These are phyloP conservation scores for Antheraea yamamai DNA, from an alignment of 2,888 invertebrate genomes.

Conservation along the genomic window DNA sequence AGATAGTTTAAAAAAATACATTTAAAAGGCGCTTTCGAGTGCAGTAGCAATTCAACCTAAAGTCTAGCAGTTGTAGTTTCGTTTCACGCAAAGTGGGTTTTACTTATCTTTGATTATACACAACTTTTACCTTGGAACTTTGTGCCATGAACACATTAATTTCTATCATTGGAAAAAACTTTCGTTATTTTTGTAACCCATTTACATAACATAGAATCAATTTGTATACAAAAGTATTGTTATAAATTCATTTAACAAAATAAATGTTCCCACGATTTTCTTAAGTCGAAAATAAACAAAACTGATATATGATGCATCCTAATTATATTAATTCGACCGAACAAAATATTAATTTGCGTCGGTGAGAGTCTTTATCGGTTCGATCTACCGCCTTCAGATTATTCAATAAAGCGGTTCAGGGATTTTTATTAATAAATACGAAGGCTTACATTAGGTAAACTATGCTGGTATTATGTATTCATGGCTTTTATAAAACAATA, in stretches of 20 bases:
- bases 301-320: conserved; percentile 32
- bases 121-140: no score
- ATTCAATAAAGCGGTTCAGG: conserved; percentile 70
- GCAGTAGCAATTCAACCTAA: no score
- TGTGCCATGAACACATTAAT: no score
- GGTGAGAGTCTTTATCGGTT: conserved; percentile 44
- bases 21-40: no score
- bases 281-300: conserved; percentile 14
- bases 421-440: conserved; percentile 50
- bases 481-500: conserved; percentile 19
- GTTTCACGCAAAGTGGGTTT: no score
- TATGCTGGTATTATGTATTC: conserved; percentile 51
- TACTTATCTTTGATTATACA: no score
- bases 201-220: no score
- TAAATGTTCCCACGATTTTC: not conserved
- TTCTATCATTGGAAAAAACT: no score
- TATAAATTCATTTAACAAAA: not conserved
- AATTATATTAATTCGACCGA: conserved; percentile 67
- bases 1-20: no score
- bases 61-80: no score
- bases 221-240: not conserved
- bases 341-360: conserved; percentile 70
- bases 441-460: conserved; percentile 41
- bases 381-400: conserved; percentile 56
- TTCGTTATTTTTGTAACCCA: no score